Evolutionary conservation across 2,888 invertebrate genomes (phyloP), one percentile per base, ranked within the genome.

Genomic region (Seira musarum): DNA sequence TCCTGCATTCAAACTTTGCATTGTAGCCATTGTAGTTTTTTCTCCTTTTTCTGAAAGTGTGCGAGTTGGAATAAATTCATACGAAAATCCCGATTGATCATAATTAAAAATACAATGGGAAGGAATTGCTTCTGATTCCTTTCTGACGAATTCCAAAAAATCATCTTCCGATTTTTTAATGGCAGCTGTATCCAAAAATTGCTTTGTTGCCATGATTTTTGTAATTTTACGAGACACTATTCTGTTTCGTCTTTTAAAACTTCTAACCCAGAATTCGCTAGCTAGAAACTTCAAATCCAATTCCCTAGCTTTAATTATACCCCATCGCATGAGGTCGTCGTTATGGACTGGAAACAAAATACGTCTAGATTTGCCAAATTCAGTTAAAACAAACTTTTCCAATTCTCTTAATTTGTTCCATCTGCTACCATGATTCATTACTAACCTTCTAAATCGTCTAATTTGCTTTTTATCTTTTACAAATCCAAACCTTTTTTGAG

Each of bases 141-240:
- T 0, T n/a, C 53, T 70, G 1, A 70, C 69, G 46, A 19, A 19
- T 53, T 77, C 25, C 0, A 69, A 53, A 35, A 77, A 70, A 3
- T 19, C 1, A 8, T 46, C 15, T 21, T 21, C 15, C 35, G 49
- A 35, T 30, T 22, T 1, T 19, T 74, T 19, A n/a, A 25, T 2
- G 1, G 13, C 0, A 1, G 21, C 10, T 1, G 68, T n/a, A 1
- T 68, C 25, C 0, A 1, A 0, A 0, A 63, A 8, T 15, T 77
- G 69, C 15, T 30, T 21, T 5, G 5, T 25, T 0, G 69, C 53
- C 0, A n/a, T 25, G 13, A 46, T 35, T 24, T 76, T 77, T 0
- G 76, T 77, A 0, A 77, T 24, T 40, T 70, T 77, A 30, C 76
- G 15, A 0, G 76, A 77, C 1, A 65, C 69, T 21, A 77, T 65